These are phyloP conservation scores for Tridacna crocea DNA, from an alignment of 2,888 invertebrate genomes.

Conservation along the genomic window DNA sequence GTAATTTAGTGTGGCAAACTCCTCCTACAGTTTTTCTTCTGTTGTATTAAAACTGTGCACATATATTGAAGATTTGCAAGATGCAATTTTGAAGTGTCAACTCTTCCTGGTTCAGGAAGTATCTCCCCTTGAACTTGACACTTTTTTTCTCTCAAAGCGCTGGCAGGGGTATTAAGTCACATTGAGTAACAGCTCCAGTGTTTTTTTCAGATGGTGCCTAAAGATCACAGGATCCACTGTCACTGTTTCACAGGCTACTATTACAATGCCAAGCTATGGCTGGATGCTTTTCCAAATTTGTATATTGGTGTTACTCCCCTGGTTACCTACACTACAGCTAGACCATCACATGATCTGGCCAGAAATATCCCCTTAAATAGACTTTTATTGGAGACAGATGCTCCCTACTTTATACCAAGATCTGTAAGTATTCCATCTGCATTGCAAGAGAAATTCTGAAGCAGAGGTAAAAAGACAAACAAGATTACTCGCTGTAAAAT, in stretches of 20 bases:
- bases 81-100: no score
- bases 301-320: constrained; percentile 84
- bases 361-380: constrained; percentile 82
- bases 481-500: no score
- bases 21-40: no score
- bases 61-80: no score
- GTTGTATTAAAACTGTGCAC: no score
- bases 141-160: no score
- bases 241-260: constrained; percentile 85
- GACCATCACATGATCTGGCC: constrained; percentile 80
- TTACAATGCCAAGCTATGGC: constrained; percentile 83
- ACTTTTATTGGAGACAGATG: constrained; percentile 85
- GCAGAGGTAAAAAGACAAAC: not conserved
- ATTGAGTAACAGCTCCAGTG: not conserved
- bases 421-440: constrained; percentile 65
- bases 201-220: constrained; percentile 77
- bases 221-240: constrained; percentile 84
- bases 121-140: no score
- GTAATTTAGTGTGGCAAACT: no score
- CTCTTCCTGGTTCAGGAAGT: no score
- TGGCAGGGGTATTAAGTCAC: no score
- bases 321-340: constrained; percentile 80
- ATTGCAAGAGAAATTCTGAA: not conserved
- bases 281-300: constrained; percentile 83
- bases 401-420: constrained; percentile 85